phyloP scores from a whole-genome alignment of 1,140 invertebrate genomes.

The Brachionus koreanus region DNA sequence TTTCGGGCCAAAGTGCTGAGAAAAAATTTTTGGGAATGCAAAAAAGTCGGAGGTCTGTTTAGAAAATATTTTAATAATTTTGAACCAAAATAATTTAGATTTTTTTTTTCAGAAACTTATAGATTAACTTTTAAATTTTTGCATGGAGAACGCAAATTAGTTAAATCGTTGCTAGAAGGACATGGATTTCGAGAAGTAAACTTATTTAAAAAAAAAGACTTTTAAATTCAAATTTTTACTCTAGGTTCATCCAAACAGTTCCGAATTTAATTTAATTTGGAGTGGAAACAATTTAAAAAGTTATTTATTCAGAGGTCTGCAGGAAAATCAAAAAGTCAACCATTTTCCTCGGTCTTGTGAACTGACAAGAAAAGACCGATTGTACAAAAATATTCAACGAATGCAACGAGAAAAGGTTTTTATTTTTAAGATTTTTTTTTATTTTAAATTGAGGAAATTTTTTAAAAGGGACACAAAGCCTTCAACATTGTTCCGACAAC shows the following conservation, averaged over 20 bases:
- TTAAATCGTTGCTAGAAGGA: slow-evolving; percentile 52
- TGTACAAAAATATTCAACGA: slow-evolving; percentile 61
- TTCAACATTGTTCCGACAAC: slow-evolving; percentile 88
- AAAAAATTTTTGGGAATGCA: slow-evolving; percentile 50
- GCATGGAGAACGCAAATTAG: slow-evolving; percentile 55
- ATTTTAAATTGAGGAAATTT: slow-evolving; percentile 50
- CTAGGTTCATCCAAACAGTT: slow-evolving; percentile 60
- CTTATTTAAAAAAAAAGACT: neutral
- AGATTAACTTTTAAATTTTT: slow-evolving; percentile 58
- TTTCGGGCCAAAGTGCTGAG: slow-evolving; percentile 52
- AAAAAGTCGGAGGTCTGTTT: slow-evolving; percentile 54
- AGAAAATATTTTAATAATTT: neutral
- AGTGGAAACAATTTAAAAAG: slow-evolving; percentile 84
- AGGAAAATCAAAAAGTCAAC: slow-evolving; percentile 81
- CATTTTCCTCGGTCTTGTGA: slow-evolving; percentile 85
- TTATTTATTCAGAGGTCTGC: slow-evolving; percentile 72
- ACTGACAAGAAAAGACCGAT: slow-evolving; percentile 59
- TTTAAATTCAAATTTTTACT: neutral
- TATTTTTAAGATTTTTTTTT: neutral
- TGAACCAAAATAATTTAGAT: slow-evolving; percentile 16
- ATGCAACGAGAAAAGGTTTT: slow-evolving; percentile 73
- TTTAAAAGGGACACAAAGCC: slow-evolving; percentile 69
- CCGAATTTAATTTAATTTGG: slow-evolving; percentile 82
- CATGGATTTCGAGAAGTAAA: slow-evolving; percentile 58
- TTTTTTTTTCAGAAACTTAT: slow-evolving; percentile 53